Evolutionary conservation across 2,113 vertebrate species (phyloP).

Genomic region (Protobothrops flavoviridis): DNA sequence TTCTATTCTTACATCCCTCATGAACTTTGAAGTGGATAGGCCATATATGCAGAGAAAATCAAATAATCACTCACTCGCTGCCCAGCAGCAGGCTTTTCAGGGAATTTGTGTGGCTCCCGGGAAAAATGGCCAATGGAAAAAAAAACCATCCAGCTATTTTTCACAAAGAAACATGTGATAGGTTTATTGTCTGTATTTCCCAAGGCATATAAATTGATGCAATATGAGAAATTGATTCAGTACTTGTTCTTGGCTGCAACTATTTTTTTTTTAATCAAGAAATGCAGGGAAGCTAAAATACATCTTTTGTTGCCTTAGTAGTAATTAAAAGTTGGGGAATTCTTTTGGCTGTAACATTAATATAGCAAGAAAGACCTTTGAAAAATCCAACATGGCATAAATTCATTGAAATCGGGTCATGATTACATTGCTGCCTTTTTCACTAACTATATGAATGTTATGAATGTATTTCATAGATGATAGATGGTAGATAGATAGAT

Average conservation of each 20-base stretch:
- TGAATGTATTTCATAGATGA: not conserved
- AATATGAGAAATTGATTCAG: not conserved
- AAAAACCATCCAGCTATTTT: not conserved
- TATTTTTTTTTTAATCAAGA: not conserved
- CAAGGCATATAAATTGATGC: not conserved
- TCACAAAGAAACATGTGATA: not conserved
- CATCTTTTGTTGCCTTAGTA: not conserved
- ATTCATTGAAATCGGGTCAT: not conserved
- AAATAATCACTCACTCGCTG: not conserved
- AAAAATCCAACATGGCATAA: not conserved
- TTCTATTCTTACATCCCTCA: not conserved
- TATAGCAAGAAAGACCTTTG: not conserved
- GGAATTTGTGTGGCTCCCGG: not conserved
- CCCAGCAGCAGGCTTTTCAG: not conserved
- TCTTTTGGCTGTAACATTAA: not conserved
- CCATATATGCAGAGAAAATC: not conserved
- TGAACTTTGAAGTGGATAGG: not conserved
- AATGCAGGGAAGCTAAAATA: not conserved
- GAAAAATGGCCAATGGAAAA: not conserved
- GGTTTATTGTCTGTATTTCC: not conserved
- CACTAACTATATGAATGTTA: not conserved
- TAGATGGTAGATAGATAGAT: no score
- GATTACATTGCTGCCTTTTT: not conserved
- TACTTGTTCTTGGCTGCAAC: not conserved
- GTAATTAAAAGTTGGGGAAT: not conserved